Evolutionary conservation across 2,113 vertebrate genomes (phyloP).

Genomic region (Vicugna pacos): DNA sequence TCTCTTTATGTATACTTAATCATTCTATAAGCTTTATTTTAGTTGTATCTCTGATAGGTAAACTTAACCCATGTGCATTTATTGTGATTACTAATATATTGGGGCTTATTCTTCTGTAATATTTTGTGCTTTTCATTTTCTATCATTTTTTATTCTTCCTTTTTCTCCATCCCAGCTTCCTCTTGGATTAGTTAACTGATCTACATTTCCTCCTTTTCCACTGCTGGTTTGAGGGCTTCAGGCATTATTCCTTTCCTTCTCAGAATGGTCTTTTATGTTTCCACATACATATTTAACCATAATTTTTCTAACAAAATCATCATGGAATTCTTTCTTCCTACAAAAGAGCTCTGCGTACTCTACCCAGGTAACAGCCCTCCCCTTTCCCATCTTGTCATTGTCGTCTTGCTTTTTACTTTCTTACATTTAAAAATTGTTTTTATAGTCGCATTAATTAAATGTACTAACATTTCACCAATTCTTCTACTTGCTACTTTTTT

Average conservation of each 20-base stretch:
- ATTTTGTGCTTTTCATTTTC: neutral
- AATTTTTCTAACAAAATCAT: neutral
- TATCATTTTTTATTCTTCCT: neutral
- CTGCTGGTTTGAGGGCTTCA: neutral
- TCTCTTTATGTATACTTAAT: neutral
- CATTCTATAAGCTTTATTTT: neutral
- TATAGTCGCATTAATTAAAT: conserved; percentile 31
- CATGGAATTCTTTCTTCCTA: neutral
- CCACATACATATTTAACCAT: neutral
- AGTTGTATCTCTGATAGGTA: neutral
- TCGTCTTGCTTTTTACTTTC: neutral
- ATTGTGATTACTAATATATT: conserved; percentile 18
- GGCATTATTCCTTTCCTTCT: neutral
- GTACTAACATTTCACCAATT: neutral
- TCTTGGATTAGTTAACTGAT: neutral
- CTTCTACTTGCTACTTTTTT: neutral
- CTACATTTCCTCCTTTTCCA: neutral
- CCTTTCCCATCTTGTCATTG: neutral
- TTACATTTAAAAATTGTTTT: conserved; percentile 13
- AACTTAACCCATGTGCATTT: neutral
- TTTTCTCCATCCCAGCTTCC: neutral
- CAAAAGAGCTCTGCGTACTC: neutral
- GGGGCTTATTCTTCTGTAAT: neutral
- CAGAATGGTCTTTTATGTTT: neutral
- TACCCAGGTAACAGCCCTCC: neutral